Conservation (phyloP, 2,113 vertebrate genomes). For the Tachysurus vachellii region DNA sequence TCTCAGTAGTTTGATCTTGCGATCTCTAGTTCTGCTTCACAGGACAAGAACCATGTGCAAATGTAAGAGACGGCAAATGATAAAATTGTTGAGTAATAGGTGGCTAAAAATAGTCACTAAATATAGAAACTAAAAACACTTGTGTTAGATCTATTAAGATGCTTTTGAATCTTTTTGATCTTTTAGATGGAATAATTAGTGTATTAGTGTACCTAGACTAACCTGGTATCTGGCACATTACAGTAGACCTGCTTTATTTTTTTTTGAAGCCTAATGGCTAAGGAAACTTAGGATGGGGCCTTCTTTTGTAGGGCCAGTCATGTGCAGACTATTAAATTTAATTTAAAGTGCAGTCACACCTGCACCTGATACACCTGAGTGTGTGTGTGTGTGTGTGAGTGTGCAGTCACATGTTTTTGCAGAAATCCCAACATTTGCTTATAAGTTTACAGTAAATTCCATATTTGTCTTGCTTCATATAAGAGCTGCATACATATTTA, state of each 20-base stretch:
- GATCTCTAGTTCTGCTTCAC: slow-evolving; percentile 10
- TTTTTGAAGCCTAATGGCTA: background rate
- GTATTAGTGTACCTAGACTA: background rate
- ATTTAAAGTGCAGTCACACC: background rate
- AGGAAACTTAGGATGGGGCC: no score
- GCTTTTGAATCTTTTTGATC: background rate
- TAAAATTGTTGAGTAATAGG: slow-evolving; percentile 11
- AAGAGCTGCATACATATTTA: slow-evolving; percentile 58
- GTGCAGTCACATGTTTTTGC: background rate
- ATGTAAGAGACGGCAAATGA: background rate
- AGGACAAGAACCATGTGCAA: background rate
- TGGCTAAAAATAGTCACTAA: slow-evolving; percentile 2
- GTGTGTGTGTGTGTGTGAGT: background rate
- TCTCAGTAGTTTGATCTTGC: slow-evolving; percentile 17
- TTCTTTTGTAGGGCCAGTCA: background rate
- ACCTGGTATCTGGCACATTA: background rate
- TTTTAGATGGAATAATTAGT: background rate
- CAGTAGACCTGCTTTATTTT: background rate
- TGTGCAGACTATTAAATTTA: background rate
- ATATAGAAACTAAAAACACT: background rate
- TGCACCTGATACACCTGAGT: background rate
- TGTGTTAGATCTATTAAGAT: background rate
- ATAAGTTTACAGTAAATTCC: slow-evolving; percentile 15
- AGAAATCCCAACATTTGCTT: background rate
- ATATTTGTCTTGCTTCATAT: slow-evolving; percentile 22